These are phyloP conservation scores for Plagodis pulveraria DNA, from an alignment of 2,888 invertebrate species.

Conservation along the genomic window DNA sequence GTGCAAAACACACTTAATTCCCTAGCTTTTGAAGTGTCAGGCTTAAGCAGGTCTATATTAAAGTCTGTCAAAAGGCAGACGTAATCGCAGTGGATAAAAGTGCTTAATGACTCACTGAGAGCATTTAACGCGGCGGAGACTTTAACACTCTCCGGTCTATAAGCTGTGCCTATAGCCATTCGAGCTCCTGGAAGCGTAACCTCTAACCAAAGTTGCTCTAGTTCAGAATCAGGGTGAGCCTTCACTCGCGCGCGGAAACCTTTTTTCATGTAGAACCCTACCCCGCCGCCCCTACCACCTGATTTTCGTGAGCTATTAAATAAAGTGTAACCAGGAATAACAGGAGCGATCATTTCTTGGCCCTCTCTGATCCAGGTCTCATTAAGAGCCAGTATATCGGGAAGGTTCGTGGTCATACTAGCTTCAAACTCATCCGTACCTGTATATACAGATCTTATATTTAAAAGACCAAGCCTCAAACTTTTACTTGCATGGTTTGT, in stretches of 20 bases:
- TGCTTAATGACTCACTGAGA: constrained; percentile 28
- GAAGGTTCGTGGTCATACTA: background rate
- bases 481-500: background rate
- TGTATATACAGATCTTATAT: background rate
- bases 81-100: constrained; percentile 21
- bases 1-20: constrained; percentile 1
- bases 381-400: background rate
- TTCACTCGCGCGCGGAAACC: constrained; percentile 20
- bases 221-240: constrained; percentile 21
- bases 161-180: constrained; percentile 35
- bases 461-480: constrained; percentile 1
- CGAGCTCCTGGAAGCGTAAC: constrained; percentile 25
- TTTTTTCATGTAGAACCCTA: constrained; percentile 18
- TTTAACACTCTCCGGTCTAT: constrained; percentile 29
- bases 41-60: constrained; percentile 21
- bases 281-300: constrained; percentile 3
- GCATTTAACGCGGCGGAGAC: constrained; percentile 25
- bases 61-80: constrained; percentile 24
- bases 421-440: background rate
- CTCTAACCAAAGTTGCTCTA: constrained; percentile 40
- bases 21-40: background rate
- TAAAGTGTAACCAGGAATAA: background rate
- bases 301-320: constrained; percentile 9
- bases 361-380: background rate
- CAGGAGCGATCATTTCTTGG: background rate